Conservation (phyloP, 2,888 invertebrate species). For the Myopa testacea region DNA sequence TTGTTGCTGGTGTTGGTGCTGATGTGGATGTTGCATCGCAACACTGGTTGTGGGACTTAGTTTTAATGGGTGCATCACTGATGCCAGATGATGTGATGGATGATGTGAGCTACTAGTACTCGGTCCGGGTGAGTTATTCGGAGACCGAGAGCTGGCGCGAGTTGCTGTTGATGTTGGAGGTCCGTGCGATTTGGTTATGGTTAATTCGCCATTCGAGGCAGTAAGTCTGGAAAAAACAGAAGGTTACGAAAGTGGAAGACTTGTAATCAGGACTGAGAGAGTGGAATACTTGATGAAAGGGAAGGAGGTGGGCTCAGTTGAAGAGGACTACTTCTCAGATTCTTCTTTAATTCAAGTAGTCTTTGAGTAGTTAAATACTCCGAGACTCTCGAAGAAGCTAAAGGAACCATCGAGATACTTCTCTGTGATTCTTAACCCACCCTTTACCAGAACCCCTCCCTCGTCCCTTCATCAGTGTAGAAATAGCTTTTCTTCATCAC, state of each 20-base stretch:
- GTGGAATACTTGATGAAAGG: neutral
- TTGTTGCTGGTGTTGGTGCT: constrained; percentile 73
- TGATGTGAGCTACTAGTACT: constrained; percentile 47
- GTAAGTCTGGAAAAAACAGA: constrained; percentile 72
- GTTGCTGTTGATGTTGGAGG: constrained; percentile 65
- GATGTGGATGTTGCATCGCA: constrained; percentile 75
- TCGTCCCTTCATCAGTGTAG: neutral
- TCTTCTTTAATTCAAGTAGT: no score
- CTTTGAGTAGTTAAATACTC: no score
- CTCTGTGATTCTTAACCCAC: neutral
- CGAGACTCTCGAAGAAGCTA: no score
- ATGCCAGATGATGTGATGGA: constrained; percentile 66
- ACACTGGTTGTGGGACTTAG: constrained; percentile 76
- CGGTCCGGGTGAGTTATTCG: constrained; percentile 56
- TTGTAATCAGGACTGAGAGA: neutral
- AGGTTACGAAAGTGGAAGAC: neutral
- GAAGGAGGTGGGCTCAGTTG: no score
- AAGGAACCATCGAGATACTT: no score
- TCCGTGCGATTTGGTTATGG: constrained; percentile 82
- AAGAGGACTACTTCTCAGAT: no score
- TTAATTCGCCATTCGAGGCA: constrained; percentile 84
- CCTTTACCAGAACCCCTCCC: neutral
- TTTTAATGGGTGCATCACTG: constrained; percentile 71
- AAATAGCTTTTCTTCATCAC: constrained; percentile 19
- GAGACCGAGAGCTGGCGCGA: constrained; percentile 58